Evolutionary conservation across 2,113 vertebrate genomes (phyloP), one percentile per base, ranked within the genome.

Genomic region (Coptodon rendalli): DNA sequence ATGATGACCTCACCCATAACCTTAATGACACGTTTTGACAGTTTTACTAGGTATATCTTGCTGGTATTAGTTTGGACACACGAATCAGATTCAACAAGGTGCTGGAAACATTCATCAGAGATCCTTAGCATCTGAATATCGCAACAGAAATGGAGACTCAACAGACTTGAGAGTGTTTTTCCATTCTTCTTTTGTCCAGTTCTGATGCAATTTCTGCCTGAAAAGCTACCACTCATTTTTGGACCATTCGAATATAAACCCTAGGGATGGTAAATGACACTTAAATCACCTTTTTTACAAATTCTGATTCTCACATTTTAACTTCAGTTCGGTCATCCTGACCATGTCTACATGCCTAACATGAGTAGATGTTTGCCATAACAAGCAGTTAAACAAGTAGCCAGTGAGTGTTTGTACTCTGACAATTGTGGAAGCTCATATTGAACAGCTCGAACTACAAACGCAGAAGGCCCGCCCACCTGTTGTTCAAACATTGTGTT

Each of bases 201-300:
- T 24, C 36, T 40, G 63, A 61, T 61, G 57, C 1, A 34, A 40
- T 0, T 24, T 71, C n/a, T 71, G 0, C 59, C 59, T 36, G 31
- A 36, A 10, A 63, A 0, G 9, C 31, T 66, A 17, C 17, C 61
- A 12, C 31, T 66, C 61, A 36, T 66, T 66, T n/a, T 66, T 66
- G 38, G 0, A 24, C 0, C 12, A 43, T 43, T 71, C 2, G 0
- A 24, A 24, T 40, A 43, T 43, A 24, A 71, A 24, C 3, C 34
- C 66, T 14, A 0, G n/a, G 9, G 9, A 63, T 71, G 66, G 3
- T 24, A 24, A 71, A 14, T 68, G 36, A 38, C 63, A 68, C 17
- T 38, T 38, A 38, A 68, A 68, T 38, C 34, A 38, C 63, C 10
- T 68, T 68, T 22, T 38, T 22, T 66, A 10, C 34, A n/a, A 38